phyloP scores from a whole-genome alignment of 2,888 invertebrate genomes.

The Alcis repandata region DNA sequence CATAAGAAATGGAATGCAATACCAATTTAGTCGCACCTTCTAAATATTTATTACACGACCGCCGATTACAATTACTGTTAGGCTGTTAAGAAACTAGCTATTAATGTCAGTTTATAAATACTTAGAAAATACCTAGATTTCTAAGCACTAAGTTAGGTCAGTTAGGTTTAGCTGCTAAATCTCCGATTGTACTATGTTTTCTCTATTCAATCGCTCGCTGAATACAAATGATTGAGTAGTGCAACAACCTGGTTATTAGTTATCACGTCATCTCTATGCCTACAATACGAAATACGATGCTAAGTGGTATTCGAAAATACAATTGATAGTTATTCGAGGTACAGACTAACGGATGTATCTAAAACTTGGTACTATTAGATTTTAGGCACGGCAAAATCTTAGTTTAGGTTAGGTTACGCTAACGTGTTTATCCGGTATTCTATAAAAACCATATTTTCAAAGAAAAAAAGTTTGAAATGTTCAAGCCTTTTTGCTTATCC shows the following conservation, averaged over 20 bases:
- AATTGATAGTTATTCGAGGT: neutral
- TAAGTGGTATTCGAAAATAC: neutral
- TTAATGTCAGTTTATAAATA: neutral
- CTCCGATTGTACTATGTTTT: conserved; percentile 23
- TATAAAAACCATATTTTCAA: too few relatives aligned
- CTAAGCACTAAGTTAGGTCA: conserved; percentile 25
- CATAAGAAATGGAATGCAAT: neutral
- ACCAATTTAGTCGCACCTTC: neutral
- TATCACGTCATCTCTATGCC: conserved; percentile 19
- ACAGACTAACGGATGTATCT: neutral
- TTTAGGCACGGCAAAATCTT: too few relatives aligned
- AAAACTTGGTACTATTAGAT: too few relatives aligned
- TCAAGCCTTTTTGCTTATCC: too few relatives aligned
- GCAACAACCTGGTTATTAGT: conserved; percentile 38
- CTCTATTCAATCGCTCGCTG: conserved; percentile 25
- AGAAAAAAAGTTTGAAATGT: too few relatives aligned
- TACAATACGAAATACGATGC: neutral
- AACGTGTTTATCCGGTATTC: too few relatives aligned
- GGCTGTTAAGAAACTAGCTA: neutral
- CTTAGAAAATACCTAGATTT: conserved; percentile 18
- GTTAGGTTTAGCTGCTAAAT: conserved; percentile 34
- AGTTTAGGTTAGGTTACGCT: too few relatives aligned
- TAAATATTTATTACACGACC: neutral
- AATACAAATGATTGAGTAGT: conserved; percentile 36
- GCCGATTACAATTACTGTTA: conserved; percentile 1